These are phyloP conservation scores for Geothlypis trichas DNA, from an alignment of 2,113 vertebrate genomes.

Conservation along the genomic window DNA sequence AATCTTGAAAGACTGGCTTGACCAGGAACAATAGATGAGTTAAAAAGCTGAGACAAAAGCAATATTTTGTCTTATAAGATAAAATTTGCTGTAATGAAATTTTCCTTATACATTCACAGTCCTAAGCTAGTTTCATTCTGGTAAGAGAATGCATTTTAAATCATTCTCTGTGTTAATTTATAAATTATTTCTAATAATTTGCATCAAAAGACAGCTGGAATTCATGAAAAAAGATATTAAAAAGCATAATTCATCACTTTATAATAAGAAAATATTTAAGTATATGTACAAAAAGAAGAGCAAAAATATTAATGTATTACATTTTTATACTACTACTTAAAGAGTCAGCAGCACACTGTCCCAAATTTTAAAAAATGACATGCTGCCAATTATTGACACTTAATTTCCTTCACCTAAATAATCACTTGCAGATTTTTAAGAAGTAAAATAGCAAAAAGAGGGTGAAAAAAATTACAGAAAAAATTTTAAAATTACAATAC, in stretches of 20 bases:
- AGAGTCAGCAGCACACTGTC: background rate
- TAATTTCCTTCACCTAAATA: background rate
- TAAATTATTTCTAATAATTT: background rate
- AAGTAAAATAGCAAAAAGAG: background rate
- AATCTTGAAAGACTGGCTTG: background rate
- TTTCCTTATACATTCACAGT: background rate
- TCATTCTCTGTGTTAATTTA: background rate
- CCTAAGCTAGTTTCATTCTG: background rate
- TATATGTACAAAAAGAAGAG: background rate
- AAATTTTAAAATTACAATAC: too few species aligned
- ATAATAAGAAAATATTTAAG: background rate
- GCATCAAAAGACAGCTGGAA: background rate
- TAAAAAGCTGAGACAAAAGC: background rate
- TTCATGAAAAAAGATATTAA: background rate
- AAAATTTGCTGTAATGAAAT: background rate
- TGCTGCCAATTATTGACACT: background rate
- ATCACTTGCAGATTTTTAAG: rapidly evolving
- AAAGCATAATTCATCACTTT: background rate
- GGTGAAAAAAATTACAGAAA: background rate
- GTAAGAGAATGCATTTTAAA: background rate
- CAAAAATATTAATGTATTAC: background rate
- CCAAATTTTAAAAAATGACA: background rate
- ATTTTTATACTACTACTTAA: background rate
- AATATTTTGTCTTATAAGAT: background rate
- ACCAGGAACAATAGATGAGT: background rate